Conservation (phyloP, 2,113 vertebrate genomes). For the Podarcis muralis region DNA sequence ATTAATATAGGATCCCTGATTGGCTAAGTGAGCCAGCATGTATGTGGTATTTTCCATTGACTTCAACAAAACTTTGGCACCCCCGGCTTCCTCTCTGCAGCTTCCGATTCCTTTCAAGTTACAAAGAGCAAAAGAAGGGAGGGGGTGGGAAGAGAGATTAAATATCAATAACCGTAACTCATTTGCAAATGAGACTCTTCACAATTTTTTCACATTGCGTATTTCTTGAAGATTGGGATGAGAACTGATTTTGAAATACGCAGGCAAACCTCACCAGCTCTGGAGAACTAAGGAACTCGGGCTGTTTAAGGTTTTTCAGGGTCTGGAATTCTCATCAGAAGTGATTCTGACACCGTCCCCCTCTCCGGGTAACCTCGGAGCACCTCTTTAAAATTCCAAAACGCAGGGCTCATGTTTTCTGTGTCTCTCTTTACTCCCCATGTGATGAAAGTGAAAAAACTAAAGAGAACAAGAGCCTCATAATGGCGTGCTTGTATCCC, state of each 20-base stretch:
- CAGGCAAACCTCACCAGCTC: neutral
- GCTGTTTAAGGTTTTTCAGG: neutral
- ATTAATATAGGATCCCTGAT: neutral
- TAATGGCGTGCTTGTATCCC: slow-evolving; percentile 21
- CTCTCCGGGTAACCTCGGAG: slow-evolving; percentile 9
- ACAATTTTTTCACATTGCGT: neutral
- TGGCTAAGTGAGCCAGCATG: neutral
- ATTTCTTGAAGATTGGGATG: neutral
- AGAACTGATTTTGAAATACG: neutral
- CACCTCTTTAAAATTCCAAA: slow-evolving; percentile 46
- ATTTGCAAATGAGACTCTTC: neutral
- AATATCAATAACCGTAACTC: too few relatives aligned
- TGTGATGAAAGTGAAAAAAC: slow-evolving; percentile 38
- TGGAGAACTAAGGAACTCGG: neutral
- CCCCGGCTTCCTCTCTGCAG: neutral
- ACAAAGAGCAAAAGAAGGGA: neutral
- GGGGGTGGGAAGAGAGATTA: neutral
- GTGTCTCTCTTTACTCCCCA: slow-evolving; percentile 27
- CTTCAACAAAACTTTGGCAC: neutral
- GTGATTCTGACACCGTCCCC: neutral
- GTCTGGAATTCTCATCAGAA: slow-evolving; percentile 30
- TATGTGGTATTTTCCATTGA: neutral
- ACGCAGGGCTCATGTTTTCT: slow-evolving; percentile 29
- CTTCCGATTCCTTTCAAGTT: neutral
- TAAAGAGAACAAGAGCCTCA: slow-evolving; percentile 32